A percentile compares a stretch with the other conserved stretches of the same genome.
Evolutionary conservation across 1,140 invertebrate species (phyloP).

Genomic region (Holotrichia oblita): DNA sequence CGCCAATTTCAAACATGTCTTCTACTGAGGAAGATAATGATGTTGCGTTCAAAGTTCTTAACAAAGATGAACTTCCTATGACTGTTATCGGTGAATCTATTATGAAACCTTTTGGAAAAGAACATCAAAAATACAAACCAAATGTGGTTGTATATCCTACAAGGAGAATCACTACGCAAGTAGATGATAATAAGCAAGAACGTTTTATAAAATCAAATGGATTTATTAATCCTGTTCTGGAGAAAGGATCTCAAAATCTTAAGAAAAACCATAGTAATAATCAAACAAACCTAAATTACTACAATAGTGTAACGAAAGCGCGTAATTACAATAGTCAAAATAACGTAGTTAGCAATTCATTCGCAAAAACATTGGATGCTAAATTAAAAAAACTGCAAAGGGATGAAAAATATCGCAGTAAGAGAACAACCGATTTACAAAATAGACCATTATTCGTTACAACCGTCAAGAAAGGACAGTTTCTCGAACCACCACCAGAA

Average conservation of each 20-base stretch:
- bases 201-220: conserved; percentile 57
- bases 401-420: conserved; percentile 64
- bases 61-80: conserved; percentile 60
- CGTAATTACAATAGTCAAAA: conserved; percentile 52
- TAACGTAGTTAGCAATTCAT: conserved; percentile 61
- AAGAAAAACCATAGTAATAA: conserved; percentile 60
- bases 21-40: conserved; percentile 58
- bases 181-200: conserved; percentile 57
- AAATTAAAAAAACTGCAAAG: conserved; percentile 71
- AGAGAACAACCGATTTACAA: conserved; percentile 46
- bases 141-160: conserved; percentile 65
- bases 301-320: conserved; percentile 52
- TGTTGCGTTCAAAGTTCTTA: conserved; percentile 64
- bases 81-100: conserved; percentile 56
- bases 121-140: conserved; percentile 58
- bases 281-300: conserved; percentile 60
- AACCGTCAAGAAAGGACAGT: conserved; percentile 79
- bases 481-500: conserved; percentile 79
- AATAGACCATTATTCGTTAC: conserved; percentile 73
- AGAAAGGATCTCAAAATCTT: conserved; percentile 48
- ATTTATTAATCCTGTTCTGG: conserved; percentile 48
- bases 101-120: conserved; percentile 57
- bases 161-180: conserved; percentile 56
- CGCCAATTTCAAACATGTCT: conserved; percentile 56
- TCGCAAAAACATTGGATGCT: conserved; percentile 71